phyloP scores from a whole-genome alignment of 1,140 invertebrate species.

The Pomacea maculata region DNA sequence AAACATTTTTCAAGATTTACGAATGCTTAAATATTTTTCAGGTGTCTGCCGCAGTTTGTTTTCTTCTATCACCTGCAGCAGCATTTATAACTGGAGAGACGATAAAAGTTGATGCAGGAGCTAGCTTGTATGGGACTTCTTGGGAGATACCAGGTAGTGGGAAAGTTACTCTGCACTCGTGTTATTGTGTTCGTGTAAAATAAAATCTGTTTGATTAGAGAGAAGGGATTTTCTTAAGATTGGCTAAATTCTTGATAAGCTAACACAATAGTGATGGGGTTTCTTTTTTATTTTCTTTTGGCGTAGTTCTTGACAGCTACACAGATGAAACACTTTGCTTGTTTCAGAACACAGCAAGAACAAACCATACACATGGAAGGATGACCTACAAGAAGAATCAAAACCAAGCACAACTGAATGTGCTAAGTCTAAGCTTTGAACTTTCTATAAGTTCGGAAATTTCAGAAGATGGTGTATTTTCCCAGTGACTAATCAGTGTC shows the following conservation, averaged over 20 bases:
- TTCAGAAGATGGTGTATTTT: too few species aligned
- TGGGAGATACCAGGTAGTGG: constrained; percentile 51
- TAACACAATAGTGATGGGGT: not conserved
- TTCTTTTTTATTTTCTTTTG: not conserved
- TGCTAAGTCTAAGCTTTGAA: constrained; percentile 8
- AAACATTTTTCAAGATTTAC: not conserved
- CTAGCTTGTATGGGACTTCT: constrained; percentile 49
- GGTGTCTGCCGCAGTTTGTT: constrained; percentile 66
- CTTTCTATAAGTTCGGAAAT: too few species aligned
- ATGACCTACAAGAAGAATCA: constrained; percentile 2
- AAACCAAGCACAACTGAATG: not conserved
- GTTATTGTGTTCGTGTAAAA: too few species aligned
- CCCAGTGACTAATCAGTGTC: too few species aligned
- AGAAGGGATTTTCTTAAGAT: not conserved
- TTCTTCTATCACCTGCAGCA: constrained; percentile 68
- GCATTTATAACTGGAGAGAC: constrained; percentile 67
- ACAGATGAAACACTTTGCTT: not conserved
- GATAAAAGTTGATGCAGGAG: constrained; percentile 67
- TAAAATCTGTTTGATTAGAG: not conserved
- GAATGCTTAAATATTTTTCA: constrained; percentile 30
- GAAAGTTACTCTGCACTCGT: not conserved
- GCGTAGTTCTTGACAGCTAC: not conserved
- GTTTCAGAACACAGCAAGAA: constrained; percentile 25
- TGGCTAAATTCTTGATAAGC: not conserved
- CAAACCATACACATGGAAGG: constrained; percentile 24